Conservation (phyloP, 2,797 vertebrate species). For the Peromyscus attwateri region DNA sequence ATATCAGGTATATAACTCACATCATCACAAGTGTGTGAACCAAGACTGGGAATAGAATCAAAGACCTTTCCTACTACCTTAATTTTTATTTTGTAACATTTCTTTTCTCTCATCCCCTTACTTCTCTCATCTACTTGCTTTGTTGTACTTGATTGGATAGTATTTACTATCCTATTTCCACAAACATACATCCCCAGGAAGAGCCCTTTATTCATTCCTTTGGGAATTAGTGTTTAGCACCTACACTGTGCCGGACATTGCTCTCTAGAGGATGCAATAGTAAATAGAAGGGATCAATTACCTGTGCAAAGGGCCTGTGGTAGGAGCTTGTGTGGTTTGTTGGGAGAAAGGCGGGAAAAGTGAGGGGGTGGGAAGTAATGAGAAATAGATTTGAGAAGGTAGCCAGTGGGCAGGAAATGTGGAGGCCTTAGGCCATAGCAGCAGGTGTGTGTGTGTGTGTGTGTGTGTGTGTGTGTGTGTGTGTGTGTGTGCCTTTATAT, state of each 20-base stretch:
- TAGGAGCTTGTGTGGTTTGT: not conserved
- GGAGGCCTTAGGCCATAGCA: not conserved
- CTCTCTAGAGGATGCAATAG: not conserved
- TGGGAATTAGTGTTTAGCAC: not conserved
- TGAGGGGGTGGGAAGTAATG: not conserved
- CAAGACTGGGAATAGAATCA: not conserved
- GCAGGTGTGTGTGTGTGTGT: not conserved
- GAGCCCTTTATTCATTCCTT: not conserved
- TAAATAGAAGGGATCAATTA: not conserved
- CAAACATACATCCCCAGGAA: not conserved
- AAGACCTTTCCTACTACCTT: not conserved
- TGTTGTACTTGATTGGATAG: not conserved
- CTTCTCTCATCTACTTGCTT: not conserved
- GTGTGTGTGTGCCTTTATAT: not conserved
- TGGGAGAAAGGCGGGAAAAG: not conserved
- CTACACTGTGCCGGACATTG: not conserved
- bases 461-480: no score
- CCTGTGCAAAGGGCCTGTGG: not conserved
- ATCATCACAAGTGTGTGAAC: not conserved
- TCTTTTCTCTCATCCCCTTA: not conserved
- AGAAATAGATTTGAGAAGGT: not conserved
- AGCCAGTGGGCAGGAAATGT: not conserved
- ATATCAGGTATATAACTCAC: not conserved
- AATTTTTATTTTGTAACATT: constrained; percentile 22
- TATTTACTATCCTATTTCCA: not conserved